phyloP scores from a whole-genome alignment of 2,113 vertebrate genomes.

The Sylvia atricapilla region DNA sequence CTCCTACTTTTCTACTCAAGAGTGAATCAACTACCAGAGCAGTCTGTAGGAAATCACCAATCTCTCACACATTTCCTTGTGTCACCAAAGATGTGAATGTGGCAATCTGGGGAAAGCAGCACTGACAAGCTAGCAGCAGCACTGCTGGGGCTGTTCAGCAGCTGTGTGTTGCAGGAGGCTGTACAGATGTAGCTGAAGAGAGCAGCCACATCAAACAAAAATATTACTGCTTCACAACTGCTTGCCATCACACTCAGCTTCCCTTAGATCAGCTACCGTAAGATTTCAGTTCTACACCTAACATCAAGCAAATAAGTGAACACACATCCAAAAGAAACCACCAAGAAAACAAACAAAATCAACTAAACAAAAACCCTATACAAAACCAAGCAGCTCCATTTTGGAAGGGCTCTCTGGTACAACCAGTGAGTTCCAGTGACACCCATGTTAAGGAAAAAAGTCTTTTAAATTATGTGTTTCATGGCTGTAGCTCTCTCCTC shows the following conservation, averaged over 20 bases:
- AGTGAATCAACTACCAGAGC: not conserved
- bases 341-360: not conserved
- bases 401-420: not conserved
- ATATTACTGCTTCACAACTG: not conserved
- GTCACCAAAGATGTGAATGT: not conserved
- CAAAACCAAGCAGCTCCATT: not conserved
- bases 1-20: not conserved
- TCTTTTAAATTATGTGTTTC: rapidly evolving
- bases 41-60: not conserved
- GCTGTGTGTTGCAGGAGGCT: not conserved
- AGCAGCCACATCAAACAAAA: not conserved
- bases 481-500: not conserved
- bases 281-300: not conserved
- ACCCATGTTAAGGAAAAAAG: not conserved
- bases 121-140: not conserved
- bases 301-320: not conserved
- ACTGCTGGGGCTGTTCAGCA: not conserved
- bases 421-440: not conserved
- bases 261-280: not conserved
- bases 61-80: not conserved
- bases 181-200: not conserved
- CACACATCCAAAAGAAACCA: not conserved
- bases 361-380: not conserved
- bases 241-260: not conserved
- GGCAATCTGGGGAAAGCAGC: not conserved